A percentile compares a stretch with the other conserved stretches of the same genome.
Conservation (phyloP, 1,140 invertebrate genomes). For the Solenopsis invicta region DNA sequence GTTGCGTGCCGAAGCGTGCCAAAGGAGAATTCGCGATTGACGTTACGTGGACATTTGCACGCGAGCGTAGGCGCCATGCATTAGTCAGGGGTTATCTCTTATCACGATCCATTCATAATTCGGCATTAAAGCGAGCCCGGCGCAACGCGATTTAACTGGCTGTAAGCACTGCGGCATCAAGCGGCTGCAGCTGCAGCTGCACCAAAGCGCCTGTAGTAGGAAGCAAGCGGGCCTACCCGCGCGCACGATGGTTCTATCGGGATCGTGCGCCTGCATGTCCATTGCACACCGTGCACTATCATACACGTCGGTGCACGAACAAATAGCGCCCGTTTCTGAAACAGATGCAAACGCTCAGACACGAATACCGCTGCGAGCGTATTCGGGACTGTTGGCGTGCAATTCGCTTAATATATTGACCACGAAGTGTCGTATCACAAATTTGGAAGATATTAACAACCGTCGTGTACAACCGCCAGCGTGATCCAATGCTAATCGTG, state of each 20-base stretch:
- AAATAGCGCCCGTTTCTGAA: conserved; percentile 59
- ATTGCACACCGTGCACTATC: conserved; percentile 52
- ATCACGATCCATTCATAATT: conserved; percentile 60
- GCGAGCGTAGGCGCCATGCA: neutral
- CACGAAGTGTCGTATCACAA: conserved; percentile 18
- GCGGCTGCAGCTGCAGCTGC: neutral
- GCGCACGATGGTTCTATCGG: conserved; percentile 22
- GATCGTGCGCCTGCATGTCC: conserved; percentile 55
- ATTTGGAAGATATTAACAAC: conserved; percentile 39
- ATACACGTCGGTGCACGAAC: conserved; percentile 59
- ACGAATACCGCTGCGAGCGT: conserved; percentile 27
- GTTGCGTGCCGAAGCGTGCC: too few species aligned
- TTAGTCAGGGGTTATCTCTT: conserved; percentile 51
- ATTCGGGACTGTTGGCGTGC: conserved; percentile 23
- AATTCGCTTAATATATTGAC: conserved; percentile 53
- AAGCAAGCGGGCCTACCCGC: conserved; percentile 25
- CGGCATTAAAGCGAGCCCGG: conserved; percentile 54
- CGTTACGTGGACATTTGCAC: neutral
- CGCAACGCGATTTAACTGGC: conserved; percentile 48
- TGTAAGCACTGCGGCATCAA: conserved; percentile 42
- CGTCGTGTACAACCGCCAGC: neutral
- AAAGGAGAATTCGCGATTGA: conserved; percentile 35
- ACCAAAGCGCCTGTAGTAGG: conserved; percentile 1
- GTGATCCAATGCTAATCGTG: neutral
- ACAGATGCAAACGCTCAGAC: conserved; percentile 56